Conservation (phyloP, 2,113 vertebrate genomes). For the Morone saxatilis region DNA sequence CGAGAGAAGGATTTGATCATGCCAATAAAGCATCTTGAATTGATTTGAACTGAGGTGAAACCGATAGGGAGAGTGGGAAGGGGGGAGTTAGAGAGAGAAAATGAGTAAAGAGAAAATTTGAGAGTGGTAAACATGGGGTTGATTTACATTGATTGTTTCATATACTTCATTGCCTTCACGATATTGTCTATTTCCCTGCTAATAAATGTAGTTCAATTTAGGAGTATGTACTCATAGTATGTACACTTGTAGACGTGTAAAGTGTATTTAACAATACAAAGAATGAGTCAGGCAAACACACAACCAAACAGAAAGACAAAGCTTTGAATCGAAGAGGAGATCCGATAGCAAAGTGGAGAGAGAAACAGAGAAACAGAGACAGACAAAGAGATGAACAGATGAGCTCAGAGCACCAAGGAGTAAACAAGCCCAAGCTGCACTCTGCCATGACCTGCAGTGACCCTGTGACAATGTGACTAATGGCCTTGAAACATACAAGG, state of each 20-base stretch:
- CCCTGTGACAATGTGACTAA: conserved; percentile 74
- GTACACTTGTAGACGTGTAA: background rate
- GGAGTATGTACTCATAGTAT: background rate
- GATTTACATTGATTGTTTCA: conserved; percentile 18
- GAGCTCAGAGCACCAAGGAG: conserved; percentile 46
- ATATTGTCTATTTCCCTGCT: background rate
- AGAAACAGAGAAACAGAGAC: conserved; percentile 24
- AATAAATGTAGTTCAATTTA: conserved; percentile 3
- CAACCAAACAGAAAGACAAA: conserved; percentile 26
- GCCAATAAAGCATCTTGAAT: conserved; percentile 22
- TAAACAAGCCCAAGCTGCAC: conserved; percentile 63
- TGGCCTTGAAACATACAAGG: conserved; percentile 64
- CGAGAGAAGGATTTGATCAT: conserved; percentile 3
- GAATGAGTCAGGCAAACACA: conserved; percentile 24
- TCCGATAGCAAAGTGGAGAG: conserved; percentile 8
- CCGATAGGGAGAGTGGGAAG: conserved; percentile 7
- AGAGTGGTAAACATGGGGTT: conserved; percentile 29
- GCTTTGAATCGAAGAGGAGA: conserved; percentile 23
- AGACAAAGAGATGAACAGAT: conserved; percentile 61
- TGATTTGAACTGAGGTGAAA: conserved; percentile 41
- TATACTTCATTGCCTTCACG: background rate
- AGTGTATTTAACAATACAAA: background rate
- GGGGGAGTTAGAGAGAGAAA: background rate
- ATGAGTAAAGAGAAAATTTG: background rate
- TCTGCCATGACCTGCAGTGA: conserved; percentile 53